Conservation (phyloP, 2,888 invertebrate genomes). For the Drosophila macrothrix region DNA sequence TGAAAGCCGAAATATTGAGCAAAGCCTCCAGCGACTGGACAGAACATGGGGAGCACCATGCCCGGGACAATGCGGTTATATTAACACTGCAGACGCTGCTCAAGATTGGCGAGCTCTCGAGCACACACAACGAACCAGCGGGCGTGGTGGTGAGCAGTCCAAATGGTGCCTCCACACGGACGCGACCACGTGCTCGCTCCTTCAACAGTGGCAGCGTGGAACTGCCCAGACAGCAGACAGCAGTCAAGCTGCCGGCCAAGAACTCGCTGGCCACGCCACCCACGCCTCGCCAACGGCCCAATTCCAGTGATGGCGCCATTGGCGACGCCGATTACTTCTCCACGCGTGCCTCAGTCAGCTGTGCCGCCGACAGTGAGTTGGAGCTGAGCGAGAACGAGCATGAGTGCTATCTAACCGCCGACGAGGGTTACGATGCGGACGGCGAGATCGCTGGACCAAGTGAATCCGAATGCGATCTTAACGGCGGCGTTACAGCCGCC, state of each 20-base stretch:
- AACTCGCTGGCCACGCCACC: conserved; percentile 71
- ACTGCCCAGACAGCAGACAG: conserved; percentile 62
- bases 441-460: conserved; percentile 83
- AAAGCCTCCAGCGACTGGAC: conserved; percentile 78
- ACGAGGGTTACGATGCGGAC: conserved; percentile 85
- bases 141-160: conserved; percentile 65
- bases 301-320: conserved; percentile 71
- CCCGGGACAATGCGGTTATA: conserved; percentile 81
- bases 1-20: conserved; percentile 81
- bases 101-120: conserved; percentile 83
- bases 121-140: conserved; percentile 66
- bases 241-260: conserved; percentile 71
- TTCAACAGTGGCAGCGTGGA: conserved; percentile 68
- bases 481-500: conserved; percentile 44
- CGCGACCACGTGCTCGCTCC: conserved; percentile 64
- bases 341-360: conserved; percentile 80
- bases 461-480: conserved; percentile 79
- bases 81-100: conserved; percentile 83
- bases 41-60: conserved; percentile 77
- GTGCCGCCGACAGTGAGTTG: conserved; percentile 82
- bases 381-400: conserved; percentile 84
- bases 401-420: conserved; percentile 83
- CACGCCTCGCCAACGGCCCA: conserved; percentile 63
- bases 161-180: conserved; percentile 41
- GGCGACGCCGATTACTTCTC: conserved; percentile 83